These are phyloP conservation scores for Leucoraja ocellata DNA, from an alignment of 2,797 vertebrate genomes.

Conservation along the genomic window DNA sequence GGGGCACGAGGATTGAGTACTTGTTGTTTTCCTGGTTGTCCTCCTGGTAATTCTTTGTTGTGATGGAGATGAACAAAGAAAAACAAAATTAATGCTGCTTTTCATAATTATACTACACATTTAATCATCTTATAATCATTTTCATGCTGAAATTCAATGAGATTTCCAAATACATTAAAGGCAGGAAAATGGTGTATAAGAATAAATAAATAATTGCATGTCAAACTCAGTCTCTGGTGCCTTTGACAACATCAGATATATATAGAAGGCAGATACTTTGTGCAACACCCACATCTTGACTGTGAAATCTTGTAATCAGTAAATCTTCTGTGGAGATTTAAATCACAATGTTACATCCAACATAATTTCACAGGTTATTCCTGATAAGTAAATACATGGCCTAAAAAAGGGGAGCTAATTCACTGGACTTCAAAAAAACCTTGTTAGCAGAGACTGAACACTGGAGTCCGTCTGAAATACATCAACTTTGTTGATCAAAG, in stretches of 20 bases:
- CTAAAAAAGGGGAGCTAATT: conserved; percentile 2
- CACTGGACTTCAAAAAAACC: not conserved
- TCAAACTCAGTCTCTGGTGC: not conserved
- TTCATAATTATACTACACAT: not conserved
- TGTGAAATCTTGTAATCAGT: conserved; percentile 35
- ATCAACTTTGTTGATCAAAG: conserved; percentile 56
- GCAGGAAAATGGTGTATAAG: not conserved
- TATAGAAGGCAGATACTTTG: not conserved
- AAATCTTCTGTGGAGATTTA: not conserved
- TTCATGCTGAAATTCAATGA: not conserved
- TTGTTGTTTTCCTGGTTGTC: too few species aligned
- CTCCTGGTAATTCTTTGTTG: too few species aligned
- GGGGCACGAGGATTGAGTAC: too few species aligned
- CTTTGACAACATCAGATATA: conserved; percentile 15
- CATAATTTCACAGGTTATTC: conserved; percentile 1
- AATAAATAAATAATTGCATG: conserved; percentile 4
- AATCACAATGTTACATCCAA: not conserved
- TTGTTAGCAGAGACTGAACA: not conserved
- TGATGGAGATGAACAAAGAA: not conserved
- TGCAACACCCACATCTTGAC: not conserved
- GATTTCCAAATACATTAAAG: not conserved
- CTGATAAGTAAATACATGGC: conserved; percentile 5
- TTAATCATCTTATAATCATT: not conserved
- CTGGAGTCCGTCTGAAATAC: conserved; percentile 45
- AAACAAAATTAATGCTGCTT: not conserved